Base-by-base conservation (phyloP, 2,797 vertebrate species). In the Sebastes hubbsi region DNA sequence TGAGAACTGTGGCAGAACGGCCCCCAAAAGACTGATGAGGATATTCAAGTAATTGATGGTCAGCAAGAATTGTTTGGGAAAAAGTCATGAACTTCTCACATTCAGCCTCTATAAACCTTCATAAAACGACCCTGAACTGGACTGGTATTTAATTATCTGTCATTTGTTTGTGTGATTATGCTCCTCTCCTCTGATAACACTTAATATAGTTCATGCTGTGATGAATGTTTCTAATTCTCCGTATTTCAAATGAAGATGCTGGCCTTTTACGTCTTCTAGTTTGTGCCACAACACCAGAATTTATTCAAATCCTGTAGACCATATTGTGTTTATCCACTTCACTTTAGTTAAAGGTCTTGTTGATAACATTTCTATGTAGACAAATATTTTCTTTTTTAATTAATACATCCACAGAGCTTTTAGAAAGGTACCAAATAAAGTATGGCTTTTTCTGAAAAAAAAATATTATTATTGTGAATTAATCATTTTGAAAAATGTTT, bases 41-140 rank as follows among this genome's bases (percentile, higher is more conserved):
- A 60, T 22, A 66, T 78, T 75, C 65, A 34, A 49, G 69, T 77
- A 63, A 76, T 8, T 56, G 67, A 80, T 83, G 64, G 32, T 58
- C 66, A 75, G n/a, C 8, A 10, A 61, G 42, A 46, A 69, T 42
- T 12, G 54, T 77, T 69, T n/a, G 20, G 16, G 24, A 16, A 32
- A 67, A 76, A 52, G 24, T 74, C 30, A 25, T 38, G 38, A 74
- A 69, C 29, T 32, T 71, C 34, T 66, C 42, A 24, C 8, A 4
- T 56, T 25, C 49, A 13, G 18, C 32, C 58, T 69, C 64, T 14
- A 3, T 34, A 18, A 69, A 60, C 22, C 16, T 20, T 62, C 12
- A 42, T 12, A 34, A 1, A 22, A 14, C 24, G 8, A n/a, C 9
- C 3, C 27, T 65, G 20, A 56, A n/a, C 61, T 34, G 66, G 24